Conservation (phyloP, 2,113 vertebrate genomes). For the Mohoua ochrocephala region DNA sequence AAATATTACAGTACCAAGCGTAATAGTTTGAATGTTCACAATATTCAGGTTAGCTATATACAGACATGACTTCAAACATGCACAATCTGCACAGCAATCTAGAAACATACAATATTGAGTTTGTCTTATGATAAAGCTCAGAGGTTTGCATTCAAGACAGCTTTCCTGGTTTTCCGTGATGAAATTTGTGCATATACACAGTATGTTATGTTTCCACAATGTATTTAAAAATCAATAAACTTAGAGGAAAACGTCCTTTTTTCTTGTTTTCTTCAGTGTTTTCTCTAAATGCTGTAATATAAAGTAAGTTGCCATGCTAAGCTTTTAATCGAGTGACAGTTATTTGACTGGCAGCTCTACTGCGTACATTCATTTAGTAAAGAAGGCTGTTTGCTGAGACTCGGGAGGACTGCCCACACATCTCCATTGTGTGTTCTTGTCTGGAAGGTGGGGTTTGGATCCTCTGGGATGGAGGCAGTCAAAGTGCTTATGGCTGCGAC, state of each 20-base stretch:
- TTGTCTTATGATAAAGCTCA: neutral
- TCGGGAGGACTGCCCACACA: rapidly evolving
- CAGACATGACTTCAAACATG: neutral
- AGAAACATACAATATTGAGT: neutral
- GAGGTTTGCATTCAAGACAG: neutral
- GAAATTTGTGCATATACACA: neutral
- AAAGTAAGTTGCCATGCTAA: neutral
- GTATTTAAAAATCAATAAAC: neutral
- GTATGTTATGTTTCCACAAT: neutral
- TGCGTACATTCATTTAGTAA: neutral
- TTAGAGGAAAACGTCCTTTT: neutral
- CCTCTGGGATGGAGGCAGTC: neutral
- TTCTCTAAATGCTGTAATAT: neutral
- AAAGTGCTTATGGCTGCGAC: neutral
- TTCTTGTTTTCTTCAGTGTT: neutral
- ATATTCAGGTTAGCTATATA: neutral
- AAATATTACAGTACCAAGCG: rapidly evolving
- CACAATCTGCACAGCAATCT: neutral
- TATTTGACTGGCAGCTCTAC: neutral
- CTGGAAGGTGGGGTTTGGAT: neutral
- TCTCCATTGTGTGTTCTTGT: neutral
- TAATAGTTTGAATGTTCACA: neutral
- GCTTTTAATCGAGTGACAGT: neutral
- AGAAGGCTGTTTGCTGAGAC: neutral
- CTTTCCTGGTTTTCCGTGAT: neutral